Base-by-base conservation (phyloP, 2,888 invertebrate genomes). In the Nephrocerus scutellatus region DNA sequence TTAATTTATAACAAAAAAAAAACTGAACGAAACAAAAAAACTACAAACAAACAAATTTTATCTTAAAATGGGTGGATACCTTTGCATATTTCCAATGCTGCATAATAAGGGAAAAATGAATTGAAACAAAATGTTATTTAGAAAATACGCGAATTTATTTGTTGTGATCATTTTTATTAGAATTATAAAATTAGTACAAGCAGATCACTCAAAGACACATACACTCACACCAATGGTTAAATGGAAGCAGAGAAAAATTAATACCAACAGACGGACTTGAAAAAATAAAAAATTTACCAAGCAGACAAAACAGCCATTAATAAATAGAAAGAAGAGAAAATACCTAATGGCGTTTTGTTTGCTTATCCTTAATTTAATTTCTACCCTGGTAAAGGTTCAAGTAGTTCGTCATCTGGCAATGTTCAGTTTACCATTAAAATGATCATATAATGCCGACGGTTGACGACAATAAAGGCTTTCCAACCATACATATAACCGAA, bases 1-100 rank as follows among this genome's bases (percentile, higher is more conserved):
- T 15, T 38, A 34, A 22, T 33, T 13, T 16, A 6, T 31, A 39
- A 43, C 14, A 19, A 26, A 26, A 35, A 38, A 28, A 38, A 34
- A 26, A 9, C 35, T 35, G 29, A 9, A 12, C 20, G 32, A 26
- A 39, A 22, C 13, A 24, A 23, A 12, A 8, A 10, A 28, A 36
- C 20, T 36, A 36, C 34, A 29, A 5, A 36, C 24, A 7, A 33
- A 10, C 16, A 31, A 9, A 28, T 39, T 25, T 39, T 30, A 24
- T 34, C 15, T n/a, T n/a, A n/a, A n/a, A n/a, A n/a, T n/a, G n/a
- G n/a, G n/a, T n/a, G n/a, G 34, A 50, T 66, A 66, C 66, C 66
- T 66, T 66, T 41, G 67, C 67, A 62, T 66, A 66, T 56, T 66
- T 66, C 66, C 66, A 66, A 57, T 66, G 66, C 66, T 66, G 66